Evolutionary conservation across 2,797 vertebrate species (phyloP).

Genomic region (Enteromius fasciolatus): DNA sequence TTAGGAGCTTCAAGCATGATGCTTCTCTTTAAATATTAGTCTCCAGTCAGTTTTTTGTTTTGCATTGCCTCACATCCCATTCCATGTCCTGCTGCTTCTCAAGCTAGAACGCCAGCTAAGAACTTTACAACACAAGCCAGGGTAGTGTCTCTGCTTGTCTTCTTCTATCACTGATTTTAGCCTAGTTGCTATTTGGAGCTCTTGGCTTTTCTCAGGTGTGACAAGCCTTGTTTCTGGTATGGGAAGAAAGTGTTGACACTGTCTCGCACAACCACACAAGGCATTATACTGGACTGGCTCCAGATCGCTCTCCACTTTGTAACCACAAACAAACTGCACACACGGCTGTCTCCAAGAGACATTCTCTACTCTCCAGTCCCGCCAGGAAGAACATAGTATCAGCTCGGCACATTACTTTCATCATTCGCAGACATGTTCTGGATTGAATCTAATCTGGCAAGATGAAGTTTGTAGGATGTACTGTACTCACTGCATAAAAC

Average conservation of each 20-base stretch:
- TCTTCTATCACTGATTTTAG: slow-evolving; percentile 50
- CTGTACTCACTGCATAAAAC: slow-evolving; percentile 13
- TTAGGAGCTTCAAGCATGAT: neutral
- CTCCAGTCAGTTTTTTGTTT: slow-evolving; percentile 24
- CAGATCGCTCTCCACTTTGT: slow-evolving; percentile 50
- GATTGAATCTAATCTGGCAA: slow-evolving; percentile 25
- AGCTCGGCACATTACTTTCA: slow-evolving; percentile 4
- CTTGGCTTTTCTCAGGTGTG: slow-evolving; percentile 57
- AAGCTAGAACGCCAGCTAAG: neutral
- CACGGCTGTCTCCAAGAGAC: slow-evolving; percentile 45
- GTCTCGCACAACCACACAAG: slow-evolving; percentile 34
- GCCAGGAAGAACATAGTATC: slow-evolving; percentile 8
- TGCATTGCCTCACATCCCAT: neutral
- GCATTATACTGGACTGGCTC: slow-evolving; percentile 19
- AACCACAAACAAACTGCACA: slow-evolving; percentile 57
- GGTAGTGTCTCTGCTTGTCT: slow-evolving; percentile 36
- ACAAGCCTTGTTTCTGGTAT: slow-evolving; percentile 56
- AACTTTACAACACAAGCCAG: slow-evolving; percentile 21
- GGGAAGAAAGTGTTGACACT: slow-evolving; percentile 52
- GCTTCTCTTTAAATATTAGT: slow-evolving; percentile 5
- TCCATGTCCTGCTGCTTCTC: slow-evolving; percentile 12
- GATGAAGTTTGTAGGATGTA: slow-evolving; percentile 22
- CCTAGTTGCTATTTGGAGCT: slow-evolving; percentile 56
- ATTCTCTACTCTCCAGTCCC: neutral
- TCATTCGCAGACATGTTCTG: slow-evolving; percentile 5